phyloP scores from a whole-genome alignment of 2,888 invertebrate genomes.

The Trissolcus japonicus region DNA sequence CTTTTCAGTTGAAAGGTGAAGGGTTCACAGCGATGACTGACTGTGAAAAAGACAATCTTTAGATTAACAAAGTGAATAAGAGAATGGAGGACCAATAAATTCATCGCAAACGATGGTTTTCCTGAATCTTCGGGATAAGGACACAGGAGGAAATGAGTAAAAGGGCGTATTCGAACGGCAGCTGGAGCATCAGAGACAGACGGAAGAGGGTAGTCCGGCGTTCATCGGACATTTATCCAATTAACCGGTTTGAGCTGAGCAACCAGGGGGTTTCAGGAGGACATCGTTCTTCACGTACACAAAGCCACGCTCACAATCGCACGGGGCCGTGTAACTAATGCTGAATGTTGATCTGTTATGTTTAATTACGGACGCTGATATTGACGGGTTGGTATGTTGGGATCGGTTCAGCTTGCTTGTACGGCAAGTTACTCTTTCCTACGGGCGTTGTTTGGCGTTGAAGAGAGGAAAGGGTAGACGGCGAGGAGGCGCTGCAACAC shows the following conservation, averaged over 20 bases:
- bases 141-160: constrained; percentile 69
- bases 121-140: constrained; percentile 67
- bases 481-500: constrained; percentile 66
- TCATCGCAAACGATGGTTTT: constrained; percentile 71
- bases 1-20: too few relatives aligned
- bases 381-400: constrained; percentile 74
- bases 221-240: constrained; percentile 76
- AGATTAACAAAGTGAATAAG: constrained; percentile 37
- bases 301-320: constrained; percentile 52
- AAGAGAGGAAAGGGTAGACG: constrained; percentile 64
- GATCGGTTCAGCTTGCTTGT: constrained; percentile 63
- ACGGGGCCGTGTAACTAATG: constrained; percentile 63
- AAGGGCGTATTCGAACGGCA: constrained; percentile 57
- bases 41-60: constrained; percentile 21
- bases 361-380: constrained; percentile 75
- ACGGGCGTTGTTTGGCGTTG: constrained; percentile 60
- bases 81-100: constrained; percentile 67
- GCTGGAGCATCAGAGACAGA: constrained; percentile 58
- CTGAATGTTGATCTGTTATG: constrained; percentile 75
- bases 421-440: constrained; percentile 73
- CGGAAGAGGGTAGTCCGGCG: constrained; percentile 64
- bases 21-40: background rate
- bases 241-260: constrained; percentile 72
- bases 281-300: constrained; percentile 60
- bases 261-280: constrained; percentile 61